These are phyloP conservation scores for Adela reaumurella DNA, from an alignment of 2,888 invertebrate genomes.

Conservation along the genomic window DNA sequence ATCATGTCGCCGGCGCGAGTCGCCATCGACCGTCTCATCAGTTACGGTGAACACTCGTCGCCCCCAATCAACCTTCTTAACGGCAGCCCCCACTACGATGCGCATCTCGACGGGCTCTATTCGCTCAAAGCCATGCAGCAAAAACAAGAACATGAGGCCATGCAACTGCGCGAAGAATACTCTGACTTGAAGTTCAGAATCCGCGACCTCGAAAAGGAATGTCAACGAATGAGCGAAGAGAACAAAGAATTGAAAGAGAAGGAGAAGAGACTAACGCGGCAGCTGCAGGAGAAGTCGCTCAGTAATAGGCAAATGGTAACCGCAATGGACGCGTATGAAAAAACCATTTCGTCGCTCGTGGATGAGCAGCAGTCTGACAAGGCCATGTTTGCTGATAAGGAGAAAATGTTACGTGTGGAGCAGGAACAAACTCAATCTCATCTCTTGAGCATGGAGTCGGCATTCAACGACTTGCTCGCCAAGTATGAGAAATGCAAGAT, in stretches of 20 bases:
- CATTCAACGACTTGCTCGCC: conserved; percentile 60
- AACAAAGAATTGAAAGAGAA: conserved; percentile 25
- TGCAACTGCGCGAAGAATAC: conserved; percentile 34
- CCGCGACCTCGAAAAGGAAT: conserved; percentile 30
- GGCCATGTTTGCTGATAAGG: conserved; percentile 40
- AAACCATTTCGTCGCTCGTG: conserved; percentile 70
- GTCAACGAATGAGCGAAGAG: conserved; percentile 29
- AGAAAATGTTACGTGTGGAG: conserved; percentile 47
- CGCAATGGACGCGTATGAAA: conserved; percentile 75
- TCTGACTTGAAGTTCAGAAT: conserved; percentile 32
- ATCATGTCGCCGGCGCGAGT: conserved; percentile 38
- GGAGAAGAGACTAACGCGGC: conserved; percentile 31
- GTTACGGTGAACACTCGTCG: conserved; percentile 34
- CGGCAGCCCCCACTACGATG: conserved; percentile 23
- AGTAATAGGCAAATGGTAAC: conserved; percentile 57
- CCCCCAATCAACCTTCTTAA: conserved; percentile 37
- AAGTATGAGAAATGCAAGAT: conserved; percentile 63
- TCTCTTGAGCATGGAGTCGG: conserved; percentile 57
- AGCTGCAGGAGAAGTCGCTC: conserved; percentile 32
- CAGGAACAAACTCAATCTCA: conserved; percentile 58
- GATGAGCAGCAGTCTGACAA: conserved; percentile 67
- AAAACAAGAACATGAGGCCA: conserved; percentile 39
- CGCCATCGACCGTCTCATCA: conserved; percentile 39
- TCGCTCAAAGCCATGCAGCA: conserved; percentile 33
- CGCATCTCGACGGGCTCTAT: conserved; percentile 32